These are phyloP conservation scores for Andrena fulva DNA, from an alignment of 2,888 invertebrate species.

Conservation along the genomic window DNA sequence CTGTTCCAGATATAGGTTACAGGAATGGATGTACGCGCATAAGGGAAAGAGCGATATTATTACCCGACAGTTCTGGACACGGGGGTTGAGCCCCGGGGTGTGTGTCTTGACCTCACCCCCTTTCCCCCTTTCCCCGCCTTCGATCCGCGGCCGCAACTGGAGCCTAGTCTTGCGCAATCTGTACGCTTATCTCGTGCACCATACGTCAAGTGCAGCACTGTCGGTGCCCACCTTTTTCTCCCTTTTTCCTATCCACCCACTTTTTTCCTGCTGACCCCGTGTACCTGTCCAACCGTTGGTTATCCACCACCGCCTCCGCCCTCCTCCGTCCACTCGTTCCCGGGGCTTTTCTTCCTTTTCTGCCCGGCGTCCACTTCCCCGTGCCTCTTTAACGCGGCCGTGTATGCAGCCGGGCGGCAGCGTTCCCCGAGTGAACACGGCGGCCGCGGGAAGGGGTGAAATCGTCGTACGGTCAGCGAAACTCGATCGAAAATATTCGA, in stretches of 20 bases:
- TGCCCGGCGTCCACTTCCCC: not conserved
- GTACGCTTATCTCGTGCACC: constrained; percentile 67
- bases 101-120: constrained; percentile 54
- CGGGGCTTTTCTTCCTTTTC: not conserved
- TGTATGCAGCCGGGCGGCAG: not conserved
- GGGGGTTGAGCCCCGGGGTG: constrained; percentile 2
- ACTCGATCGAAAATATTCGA: constrained; percentile 14
- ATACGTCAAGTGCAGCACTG: constrained; percentile 66
- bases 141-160: constrained; percentile 61
- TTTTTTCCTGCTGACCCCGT: constrained; percentile 57
- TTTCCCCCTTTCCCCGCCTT: constrained; percentile 34
- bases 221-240: constrained; percentile 53
- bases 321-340: not conserved
- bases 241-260: constrained; percentile 54
- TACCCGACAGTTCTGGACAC: constrained; percentile 33
- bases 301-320: constrained; percentile 52
- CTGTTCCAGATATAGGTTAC: constrained; percentile 31
- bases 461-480: constrained; percentile 3
- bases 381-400: constrained; percentile 32
- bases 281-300: constrained; percentile 57
- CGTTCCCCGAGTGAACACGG: not conserved
- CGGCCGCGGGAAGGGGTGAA: not conserved
- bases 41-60: constrained; percentile 35
- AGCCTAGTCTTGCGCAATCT: constrained; percentile 64
- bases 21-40: constrained; percentile 3